Percentiles rank a stretch among this genome's conserved stretches.
Evolutionary conservation across 2,797 vertebrate genomes (phyloP).

Genomic region (Hephaestus fuliginosus): DNA sequence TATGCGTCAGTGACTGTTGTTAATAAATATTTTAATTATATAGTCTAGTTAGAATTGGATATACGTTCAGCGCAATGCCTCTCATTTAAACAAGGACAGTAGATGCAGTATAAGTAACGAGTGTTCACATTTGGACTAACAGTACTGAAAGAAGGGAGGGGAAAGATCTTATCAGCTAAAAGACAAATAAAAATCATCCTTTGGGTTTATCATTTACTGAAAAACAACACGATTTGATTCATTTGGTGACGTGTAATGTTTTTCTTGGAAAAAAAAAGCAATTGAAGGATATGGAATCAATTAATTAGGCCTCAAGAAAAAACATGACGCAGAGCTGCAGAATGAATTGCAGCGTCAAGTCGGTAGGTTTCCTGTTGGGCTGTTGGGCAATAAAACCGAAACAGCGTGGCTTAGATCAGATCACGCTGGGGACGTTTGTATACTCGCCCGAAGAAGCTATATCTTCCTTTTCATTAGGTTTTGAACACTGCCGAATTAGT

Average conservation of each 20-base stretch:
- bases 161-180: not conserved
- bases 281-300: not conserved
- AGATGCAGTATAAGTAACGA: not conserved
- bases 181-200: not conserved
- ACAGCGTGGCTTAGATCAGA: conserved; percentile 11
- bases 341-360: conserved; percentile 12
- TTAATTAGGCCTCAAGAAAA: conserved; percentile 22
- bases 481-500: not conserved
- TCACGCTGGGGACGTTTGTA: conserved; percentile 1
- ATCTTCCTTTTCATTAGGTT: not conserved
- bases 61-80: not conserved
- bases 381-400: conserved; percentile 19
- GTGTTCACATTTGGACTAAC: not conserved
- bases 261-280: not conserved
- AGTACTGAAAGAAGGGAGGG: not conserved
- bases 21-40: not conserved
- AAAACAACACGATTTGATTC: not conserved
- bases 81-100: not conserved
- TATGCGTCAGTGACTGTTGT: too few relatives aligned
- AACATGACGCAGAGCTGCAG: conserved; percentile 16
- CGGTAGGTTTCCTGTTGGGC: conserved; percentile 17
- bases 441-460: not conserved
- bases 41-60: not conserved
- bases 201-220: not conserved
- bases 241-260: not conserved